Evolutionary conservation across 2,888 invertebrate species (phyloP), one percentile per base, ranked within the genome.

Genomic region (Drosophila glabriapex): DNA sequence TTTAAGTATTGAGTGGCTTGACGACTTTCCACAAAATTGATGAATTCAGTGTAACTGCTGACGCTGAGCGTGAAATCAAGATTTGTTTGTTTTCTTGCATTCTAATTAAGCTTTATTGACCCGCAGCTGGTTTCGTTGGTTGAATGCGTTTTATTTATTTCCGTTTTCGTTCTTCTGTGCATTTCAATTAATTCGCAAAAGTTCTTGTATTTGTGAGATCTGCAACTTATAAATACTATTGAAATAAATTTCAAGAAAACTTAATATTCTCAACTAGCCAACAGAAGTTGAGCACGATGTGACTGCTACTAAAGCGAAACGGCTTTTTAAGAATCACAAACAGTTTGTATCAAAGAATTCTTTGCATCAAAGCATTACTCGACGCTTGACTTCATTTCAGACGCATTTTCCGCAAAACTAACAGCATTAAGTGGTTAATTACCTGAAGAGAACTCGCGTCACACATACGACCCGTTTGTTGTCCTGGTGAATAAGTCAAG

Each of bases 381-480:
- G 46, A 2, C 46, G 16, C 22, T 46, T 46, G 22, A 16, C 46
- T 25, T 46, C 10, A 16, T 25, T 25, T 46, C 7, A 7, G 46
- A 46, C 16, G 2, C 7, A 50, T 5, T 50, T n/a, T 19, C 7
- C 22, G 46, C 22, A 9, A 19, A 53, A 53, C 25, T 28, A 46
- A 19, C 53, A 53, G 39, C 49, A 31, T 69, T 71, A 33, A 55
- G 33, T 71, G 55, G 49, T 56, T 70, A 41, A 68, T 59, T 59
- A 59, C 22, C 25, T 54, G 22, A 19, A 50, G 41, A 41, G 37
- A 53, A 19, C 22, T 41, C 31, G 46, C 59, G 62, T 76, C 59
- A 56, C 62, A n/a, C 78, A 67, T 68, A 59, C 78, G 78, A 59
- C 78, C 59, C 56, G 56, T 65, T 33, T 16, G 76, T 70, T 70